Percentiles rank a stretch among this genome's conserved stretches.
Evolutionary conservation across 2,113 vertebrate genomes (phyloP).

Genomic region (Brachirus orientalis): DNA sequence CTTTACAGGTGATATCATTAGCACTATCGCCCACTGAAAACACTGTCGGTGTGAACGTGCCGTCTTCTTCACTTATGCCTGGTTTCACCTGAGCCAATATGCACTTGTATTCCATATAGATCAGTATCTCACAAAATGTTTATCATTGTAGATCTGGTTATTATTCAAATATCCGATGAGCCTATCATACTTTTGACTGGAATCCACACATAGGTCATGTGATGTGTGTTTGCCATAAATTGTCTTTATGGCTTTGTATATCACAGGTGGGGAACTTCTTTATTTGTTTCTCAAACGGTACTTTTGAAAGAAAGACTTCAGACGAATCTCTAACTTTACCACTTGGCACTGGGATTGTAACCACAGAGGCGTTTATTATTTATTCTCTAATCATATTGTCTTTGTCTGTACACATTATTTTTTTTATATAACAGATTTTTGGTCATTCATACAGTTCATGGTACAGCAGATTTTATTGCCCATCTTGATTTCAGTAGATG

Average conservation of each 20-base stretch:
- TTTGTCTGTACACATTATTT: constrained; percentile 58
- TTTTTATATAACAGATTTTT: constrained; percentile 48
- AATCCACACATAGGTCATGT: constrained; percentile 6
- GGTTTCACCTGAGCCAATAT: constrained; percentile 16
- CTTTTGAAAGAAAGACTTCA: constrained; percentile 68
- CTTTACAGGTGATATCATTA: too few species aligned
- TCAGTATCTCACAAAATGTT: neutral
- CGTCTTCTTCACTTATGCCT: neutral
- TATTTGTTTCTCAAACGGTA: constrained; percentile 46
- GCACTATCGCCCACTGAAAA: neutral
- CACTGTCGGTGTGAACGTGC: too few species aligned
- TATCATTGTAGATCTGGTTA: neutral
- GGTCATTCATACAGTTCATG: constrained; percentile 40
- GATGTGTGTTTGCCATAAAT: neutral
- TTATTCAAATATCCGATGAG: constrained; percentile 5
- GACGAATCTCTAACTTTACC: constrained; percentile 67
- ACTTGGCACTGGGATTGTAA: constrained; percentile 78
- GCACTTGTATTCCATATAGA: constrained; percentile 12
- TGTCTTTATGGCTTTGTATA: constrained; percentile 24
- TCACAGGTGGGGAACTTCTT: constrained; percentile 24
- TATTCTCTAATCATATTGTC: constrained; percentile 78
- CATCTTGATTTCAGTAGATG: constrained; percentile 46
- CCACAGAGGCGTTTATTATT: constrained; percentile 68
- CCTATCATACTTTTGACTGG: constrained; percentile 36
- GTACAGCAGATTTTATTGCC: constrained; percentile 43